These are phyloP conservation scores for Anticlea derivata DNA, from an alignment of 2,888 invertebrate genomes.

Conservation along the genomic window DNA sequence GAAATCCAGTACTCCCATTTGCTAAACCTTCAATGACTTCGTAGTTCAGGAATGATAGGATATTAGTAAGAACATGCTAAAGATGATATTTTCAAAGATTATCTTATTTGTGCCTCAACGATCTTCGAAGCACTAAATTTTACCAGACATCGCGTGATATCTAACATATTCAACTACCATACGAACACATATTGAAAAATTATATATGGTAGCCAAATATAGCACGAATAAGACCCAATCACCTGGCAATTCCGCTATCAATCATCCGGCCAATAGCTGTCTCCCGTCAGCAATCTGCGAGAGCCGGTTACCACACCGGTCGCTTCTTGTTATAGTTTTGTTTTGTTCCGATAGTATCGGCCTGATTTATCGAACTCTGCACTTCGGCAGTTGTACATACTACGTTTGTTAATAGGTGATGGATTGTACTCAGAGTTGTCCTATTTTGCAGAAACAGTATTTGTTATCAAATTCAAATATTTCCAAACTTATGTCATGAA, in stretches of 20 bases:
- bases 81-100: too few species aligned
- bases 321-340: constrained; percentile 24
- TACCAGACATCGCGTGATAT: too few species aligned
- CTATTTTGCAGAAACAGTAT: too few species aligned
- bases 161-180: background rate
- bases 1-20: too few species aligned
- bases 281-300: constrained; percentile 44
- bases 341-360: constrained; percentile 13
- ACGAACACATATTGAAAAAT: background rate
- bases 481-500: too few species aligned
- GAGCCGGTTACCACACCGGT: constrained; percentile 22
- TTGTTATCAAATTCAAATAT: too few species aligned
- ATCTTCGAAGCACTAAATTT: too few species aligned
- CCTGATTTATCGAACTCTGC: constrained; percentile 14
- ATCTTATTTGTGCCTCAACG: too few species aligned
- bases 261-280: constrained; percentile 60
- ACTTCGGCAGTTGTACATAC: background rate
- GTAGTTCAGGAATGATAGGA: too few species aligned
- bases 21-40: too few species aligned
- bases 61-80: too few species aligned
- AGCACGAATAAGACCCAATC: constrained; percentile 30
- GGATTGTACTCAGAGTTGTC: too few species aligned
- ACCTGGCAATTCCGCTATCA: constrained; percentile 47
- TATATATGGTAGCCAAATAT: constrained; percentile 6
- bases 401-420: background rate